phyloP scores from a whole-genome alignment of 1,140 invertebrate species.

The Drosophila novamexicana region DNA sequence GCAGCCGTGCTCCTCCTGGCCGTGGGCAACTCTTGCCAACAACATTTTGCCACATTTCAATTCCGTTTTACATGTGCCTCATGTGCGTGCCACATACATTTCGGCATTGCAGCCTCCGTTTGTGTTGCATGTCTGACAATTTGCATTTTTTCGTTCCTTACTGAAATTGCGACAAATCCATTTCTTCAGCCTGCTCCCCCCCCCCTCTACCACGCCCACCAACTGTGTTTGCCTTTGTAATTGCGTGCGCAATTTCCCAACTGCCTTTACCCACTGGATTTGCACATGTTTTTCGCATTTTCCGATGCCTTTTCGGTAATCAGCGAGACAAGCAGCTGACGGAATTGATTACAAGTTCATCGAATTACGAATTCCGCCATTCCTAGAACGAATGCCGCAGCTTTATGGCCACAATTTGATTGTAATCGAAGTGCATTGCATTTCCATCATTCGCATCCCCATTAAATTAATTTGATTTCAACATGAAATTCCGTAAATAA shows the following conservation, averaged over 20 bases:
- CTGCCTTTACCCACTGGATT: slow-evolving; percentile 25
- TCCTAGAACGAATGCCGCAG: background rate
- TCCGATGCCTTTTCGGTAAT: slow-evolving; percentile 17
- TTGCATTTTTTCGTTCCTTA: slow-evolving; percentile 64
- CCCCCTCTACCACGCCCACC: too few relatives aligned
- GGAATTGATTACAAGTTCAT: slow-evolving; percentile 7
- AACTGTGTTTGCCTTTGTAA: slow-evolving; percentile 42
- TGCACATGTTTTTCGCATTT: slow-evolving; percentile 14
- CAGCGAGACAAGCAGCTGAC: slow-evolving; percentile 21
- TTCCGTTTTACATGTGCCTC: slow-evolving; percentile 29
- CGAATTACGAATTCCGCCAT: background rate
- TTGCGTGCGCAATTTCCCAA: slow-evolving; percentile 48
- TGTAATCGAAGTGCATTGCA: too few relatives aligned
- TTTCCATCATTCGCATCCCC: too few relatives aligned
- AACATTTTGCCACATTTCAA: slow-evolving; percentile 33
- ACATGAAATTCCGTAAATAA: too few relatives aligned
- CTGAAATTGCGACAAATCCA: background rate
- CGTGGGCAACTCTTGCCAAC: background rate
- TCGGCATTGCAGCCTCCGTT: slow-evolving; percentile 38
- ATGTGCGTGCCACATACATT: slow-evolving; percentile 38
- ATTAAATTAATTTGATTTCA: too few relatives aligned
- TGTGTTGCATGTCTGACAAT: slow-evolving; percentile 72
- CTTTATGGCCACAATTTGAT: too few relatives aligned
- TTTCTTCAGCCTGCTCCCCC: background rate
- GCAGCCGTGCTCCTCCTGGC: background rate